Base-by-base conservation (phyloP, 1,140 invertebrate genomes). In the Drosophila nikananu region DNA sequence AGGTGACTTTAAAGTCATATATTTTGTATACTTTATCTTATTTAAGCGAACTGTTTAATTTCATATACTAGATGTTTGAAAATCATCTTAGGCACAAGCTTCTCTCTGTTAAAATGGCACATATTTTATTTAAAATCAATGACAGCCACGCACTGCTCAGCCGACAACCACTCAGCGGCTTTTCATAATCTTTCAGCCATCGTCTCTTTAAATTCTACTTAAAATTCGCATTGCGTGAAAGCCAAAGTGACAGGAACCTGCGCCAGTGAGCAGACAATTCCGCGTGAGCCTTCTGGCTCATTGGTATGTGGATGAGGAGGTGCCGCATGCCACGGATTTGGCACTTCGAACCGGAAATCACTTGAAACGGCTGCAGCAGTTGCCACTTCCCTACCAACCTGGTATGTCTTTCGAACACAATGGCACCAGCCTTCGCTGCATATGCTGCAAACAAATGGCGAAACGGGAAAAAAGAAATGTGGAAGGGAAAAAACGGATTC, bases 211-310 rank as follows among this genome's bases (percentile, higher is more conserved):
- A 71, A 80, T 74, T 71, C 58, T 73, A 51, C 77, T 87, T 83
- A 71, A 83, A 87, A 86, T 87, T 52, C 83, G 80, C 52, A 74
- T 39, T 77, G 77, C 80, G 80, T 80, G 72, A 64, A 49, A 37
- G 25, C 65, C n/a, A 12, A 73, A 77, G 51, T 68, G 62, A 52
- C 58, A 51, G 51, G 60, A 58, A 58, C 55, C 49, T 65, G 59
- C 59, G 46, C 63, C 61, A 77, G 55, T 58, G 63, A 61, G 37
- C 19, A 46, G 67, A 44, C 42, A 39, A 44, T 52, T 39, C 35
- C 23, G 27, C 10, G 49, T 49, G 49, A 15, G 19, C 68, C 71
- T 52, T 25, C 52, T 37, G 51, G 46, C 60, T 80, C 75, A 83
- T 86, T 87, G 80, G 67, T 83, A 86, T 87, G 83, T 87, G 51